Conservation (phyloP, 2,113 vertebrate genomes). For the Ceyx cyanopectus region DNA sequence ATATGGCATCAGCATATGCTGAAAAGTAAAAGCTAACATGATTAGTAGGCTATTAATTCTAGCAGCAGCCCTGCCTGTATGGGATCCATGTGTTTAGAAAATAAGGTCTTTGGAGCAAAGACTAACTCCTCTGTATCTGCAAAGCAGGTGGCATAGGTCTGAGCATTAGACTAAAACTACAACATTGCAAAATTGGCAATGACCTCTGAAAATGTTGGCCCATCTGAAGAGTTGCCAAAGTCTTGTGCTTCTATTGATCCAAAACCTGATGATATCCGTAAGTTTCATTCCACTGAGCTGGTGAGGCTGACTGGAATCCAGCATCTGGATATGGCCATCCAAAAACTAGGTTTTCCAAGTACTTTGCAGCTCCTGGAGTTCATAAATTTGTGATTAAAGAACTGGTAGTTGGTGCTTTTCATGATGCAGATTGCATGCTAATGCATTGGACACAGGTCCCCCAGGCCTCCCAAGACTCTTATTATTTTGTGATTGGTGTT, state of each 20-base stretch:
- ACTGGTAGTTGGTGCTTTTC: background rate
- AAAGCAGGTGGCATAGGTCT: background rate
- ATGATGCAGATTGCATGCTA: background rate
- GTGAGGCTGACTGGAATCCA: background rate
- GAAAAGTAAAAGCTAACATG: slow-evolving; percentile 44
- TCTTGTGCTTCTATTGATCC: background rate
- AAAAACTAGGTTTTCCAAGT: background rate
- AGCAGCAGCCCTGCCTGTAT: background rate
- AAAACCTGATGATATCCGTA: background rate
- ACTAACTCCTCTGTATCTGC: background rate
- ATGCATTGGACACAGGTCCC: fast-evolving
- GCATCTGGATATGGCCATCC: background rate
- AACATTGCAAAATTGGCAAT: background rate
- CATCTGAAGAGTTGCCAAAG: background rate
- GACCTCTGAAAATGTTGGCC: background rate
- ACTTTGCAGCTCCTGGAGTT: background rate
- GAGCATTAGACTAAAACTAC: background rate
- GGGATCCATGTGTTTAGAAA: slow-evolving; percentile 1
- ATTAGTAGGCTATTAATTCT: slow-evolving; percentile 32
- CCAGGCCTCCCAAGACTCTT: background rate
- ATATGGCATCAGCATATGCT: slow-evolving; percentile 25
- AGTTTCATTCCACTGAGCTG: background rate
- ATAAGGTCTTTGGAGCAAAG: background rate
- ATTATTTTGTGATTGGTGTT: background rate
- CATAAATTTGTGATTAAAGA: background rate